A percentile compares a stretch with the other conserved stretches of the same genome.
Evolutionary conservation across 2,888 invertebrate genomes (phyloP).

Genomic region (Auanema freiburgensis): DNA sequence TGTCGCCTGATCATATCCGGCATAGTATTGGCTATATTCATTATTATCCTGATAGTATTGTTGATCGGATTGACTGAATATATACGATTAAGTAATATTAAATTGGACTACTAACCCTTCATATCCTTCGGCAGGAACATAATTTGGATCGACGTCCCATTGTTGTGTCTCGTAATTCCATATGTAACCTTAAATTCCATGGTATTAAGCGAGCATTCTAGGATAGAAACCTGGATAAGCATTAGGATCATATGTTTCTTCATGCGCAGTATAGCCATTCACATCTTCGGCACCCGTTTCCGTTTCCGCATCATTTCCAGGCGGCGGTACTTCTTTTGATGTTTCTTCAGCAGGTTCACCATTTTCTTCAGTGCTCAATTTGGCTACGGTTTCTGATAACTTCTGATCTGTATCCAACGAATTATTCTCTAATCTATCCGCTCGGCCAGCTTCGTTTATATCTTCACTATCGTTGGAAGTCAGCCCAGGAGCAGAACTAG

Average conservation of each 20-base stretch:
- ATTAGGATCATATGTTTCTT: constrained; percentile 29
- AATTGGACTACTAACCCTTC: not conserved
- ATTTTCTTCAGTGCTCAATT: constrained; percentile 2
- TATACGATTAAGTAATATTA: not conserved
- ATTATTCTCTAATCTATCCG: not conserved
- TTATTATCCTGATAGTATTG: constrained; percentile 10
- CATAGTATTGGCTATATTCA: constrained; percentile 13
- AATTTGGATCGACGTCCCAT: constrained; percentile 46
- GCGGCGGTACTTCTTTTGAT: not conserved
- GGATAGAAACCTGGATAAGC: constrained; percentile 32
- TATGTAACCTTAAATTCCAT: constrained; percentile 32
- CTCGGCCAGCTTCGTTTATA: constrained; percentile 3
- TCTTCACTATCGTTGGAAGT: not conserved
- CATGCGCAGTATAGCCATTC: too few relatives aligned
- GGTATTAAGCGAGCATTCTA: not conserved
- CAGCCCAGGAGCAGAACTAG: constrained; percentile 4
- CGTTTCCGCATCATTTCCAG: constrained; percentile 1
- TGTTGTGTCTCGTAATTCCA: constrained; percentile 48
- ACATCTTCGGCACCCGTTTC: constrained; percentile 1
- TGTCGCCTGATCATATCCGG: constrained; percentile 18
- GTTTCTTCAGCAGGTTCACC: not conserved
- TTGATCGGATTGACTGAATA: not conserved
- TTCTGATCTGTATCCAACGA: not conserved
- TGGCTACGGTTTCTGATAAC: not conserved
- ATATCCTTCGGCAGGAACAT: constrained; percentile 25